Percentiles rank a stretch among this genome's conserved stretches.
These are phyloP conservation scores for Pagrus major DNA, from an alignment of 2,113 vertebrate species.

Conservation along the genomic window DNA sequence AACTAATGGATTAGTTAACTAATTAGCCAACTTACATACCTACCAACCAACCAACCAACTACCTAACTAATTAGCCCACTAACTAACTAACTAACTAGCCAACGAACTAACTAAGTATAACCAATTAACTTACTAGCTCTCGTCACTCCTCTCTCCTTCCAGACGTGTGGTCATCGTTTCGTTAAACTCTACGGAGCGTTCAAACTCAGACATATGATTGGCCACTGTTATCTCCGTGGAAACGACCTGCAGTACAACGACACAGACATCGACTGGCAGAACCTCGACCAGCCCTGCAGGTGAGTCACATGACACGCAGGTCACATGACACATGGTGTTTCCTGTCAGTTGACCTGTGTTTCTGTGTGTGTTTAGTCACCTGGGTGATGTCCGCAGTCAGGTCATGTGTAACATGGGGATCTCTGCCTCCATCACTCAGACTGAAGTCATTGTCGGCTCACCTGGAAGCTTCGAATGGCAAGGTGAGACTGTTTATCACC, in stretches of 20 bases:
- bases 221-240: constrained; percentile 90
- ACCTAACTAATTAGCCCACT: too few species aligned
- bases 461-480: constrained; percentile 94
- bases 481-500: constrained; percentile 76
- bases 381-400: constrained; percentile 77
- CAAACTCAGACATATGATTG: constrained; percentile 90
- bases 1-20: too few species aligned
- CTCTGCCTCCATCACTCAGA: constrained; percentile 86
- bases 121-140: too few species aligned
- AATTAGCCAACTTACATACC: too few species aligned
- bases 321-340: neutral
- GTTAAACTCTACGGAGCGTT: constrained; percentile 81
- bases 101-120: neutral
- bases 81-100: neutral
- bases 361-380: constrained; percentile 77
- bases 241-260: constrained; percentile 84
- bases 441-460: constrained; percentile 86
- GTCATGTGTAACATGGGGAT: constrained; percentile 94
- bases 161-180: constrained; percentile 83
- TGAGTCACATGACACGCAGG: constrained; percentile 17
- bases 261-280: constrained; percentile 71
- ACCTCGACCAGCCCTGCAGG: constrained; percentile 72
- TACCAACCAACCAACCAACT: too few species aligned
- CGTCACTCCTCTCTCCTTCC: neutral
- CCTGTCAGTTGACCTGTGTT: neutral